Conservation (phyloP, 2,888 invertebrate species). For the Apodemia duryi region DNA sequence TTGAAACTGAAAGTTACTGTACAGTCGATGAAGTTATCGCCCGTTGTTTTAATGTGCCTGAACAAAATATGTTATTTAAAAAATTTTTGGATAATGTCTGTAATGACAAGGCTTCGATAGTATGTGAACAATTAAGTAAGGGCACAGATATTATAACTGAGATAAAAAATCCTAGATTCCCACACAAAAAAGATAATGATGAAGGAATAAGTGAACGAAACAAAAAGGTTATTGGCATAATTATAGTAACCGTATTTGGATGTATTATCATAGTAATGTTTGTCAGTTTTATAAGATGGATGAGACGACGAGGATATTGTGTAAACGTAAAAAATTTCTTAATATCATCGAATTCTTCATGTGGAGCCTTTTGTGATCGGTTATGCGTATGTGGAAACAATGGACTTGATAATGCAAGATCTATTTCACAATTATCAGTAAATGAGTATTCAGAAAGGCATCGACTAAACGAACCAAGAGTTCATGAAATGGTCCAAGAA, state of each 20-base stretch:
- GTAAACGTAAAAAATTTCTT: slow-evolving; percentile 58
- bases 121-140: slow-evolving; percentile 76
- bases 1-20: slow-evolving; percentile 80
- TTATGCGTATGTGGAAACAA: slow-evolving; percentile 65
- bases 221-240: slow-evolving; percentile 66
- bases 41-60: slow-evolving; percentile 81
- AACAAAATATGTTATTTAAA: slow-evolving; percentile 80
- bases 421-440: slow-evolving; percentile 80
- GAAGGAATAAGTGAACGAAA: slow-evolving; percentile 48
- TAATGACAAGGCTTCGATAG: slow-evolving; percentile 63
- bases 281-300: slow-evolving; percentile 77
- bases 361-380: slow-evolving; percentile 55
- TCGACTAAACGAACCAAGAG: slow-evolving; percentile 77
- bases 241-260: slow-evolving; percentile 74
- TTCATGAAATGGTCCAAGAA: slow-evolving; percentile 58
- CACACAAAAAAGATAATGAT: slow-evolving; percentile 50
- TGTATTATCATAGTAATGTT: slow-evolving; percentile 75
- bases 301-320: slow-evolving; percentile 78
- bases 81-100: slow-evolving; percentile 83
- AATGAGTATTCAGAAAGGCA: slow-evolving; percentile 82
- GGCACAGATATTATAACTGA: slow-evolving; percentile 45
- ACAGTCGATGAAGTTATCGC: slow-evolving; percentile 79
- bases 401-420: slow-evolving; percentile 78
- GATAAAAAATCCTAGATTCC: slow-evolving; percentile 69
- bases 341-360: slow-evolving; percentile 58